Percentiles rank a stretch among this genome's conserved stretches.
Conservation (phyloP, 2,888 invertebrate genomes). For the Cyrtodaria siliqua region DNA sequence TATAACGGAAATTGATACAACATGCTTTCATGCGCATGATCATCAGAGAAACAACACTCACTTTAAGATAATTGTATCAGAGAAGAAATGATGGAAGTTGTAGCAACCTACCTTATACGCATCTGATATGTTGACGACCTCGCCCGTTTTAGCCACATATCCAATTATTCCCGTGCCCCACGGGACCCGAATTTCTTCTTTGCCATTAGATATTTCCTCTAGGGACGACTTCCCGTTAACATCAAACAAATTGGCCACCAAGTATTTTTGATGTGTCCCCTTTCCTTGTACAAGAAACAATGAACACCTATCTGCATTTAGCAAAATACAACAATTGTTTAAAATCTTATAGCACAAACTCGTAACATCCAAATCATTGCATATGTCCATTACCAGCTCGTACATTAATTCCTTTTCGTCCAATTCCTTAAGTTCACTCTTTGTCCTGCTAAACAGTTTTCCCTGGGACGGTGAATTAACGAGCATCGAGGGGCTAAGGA, state of each 20-base stretch:
- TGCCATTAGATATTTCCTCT: conserved; percentile 94
- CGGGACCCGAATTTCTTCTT: conserved; percentile 91
- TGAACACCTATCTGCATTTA: conserved; percentile 85
- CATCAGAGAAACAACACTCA: neutral
- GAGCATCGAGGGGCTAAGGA: conserved; percentile 88
- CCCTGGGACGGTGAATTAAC: conserved; percentile 64
- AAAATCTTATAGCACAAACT: conserved; percentile 85
- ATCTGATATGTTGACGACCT: conserved; percentile 83
- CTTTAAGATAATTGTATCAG: neutral
- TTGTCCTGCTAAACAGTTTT: conserved; percentile 87
- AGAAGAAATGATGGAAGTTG: neutral
- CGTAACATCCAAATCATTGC: conserved; percentile 84
- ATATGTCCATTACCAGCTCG: conserved; percentile 85
- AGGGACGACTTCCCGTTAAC: conserved; percentile 87
- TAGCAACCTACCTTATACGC: conserved; percentile 82
- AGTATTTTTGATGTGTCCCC: conserved; percentile 88
- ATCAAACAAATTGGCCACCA: conserved; percentile 85
- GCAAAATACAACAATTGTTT: conserved; percentile 83
- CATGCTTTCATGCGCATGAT: neutral
- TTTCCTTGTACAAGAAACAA: conserved; percentile 86
- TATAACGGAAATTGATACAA: conserved; percentile 46
- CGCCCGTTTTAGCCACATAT: conserved; percentile 83
- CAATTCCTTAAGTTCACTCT: conserved; percentile 88
- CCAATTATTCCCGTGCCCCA: conserved; percentile 84
- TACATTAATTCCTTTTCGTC: conserved; percentile 85